phyloP scores from a whole-genome alignment of 1,140 invertebrate genomes.

The Drosophila baimaii region DNA sequence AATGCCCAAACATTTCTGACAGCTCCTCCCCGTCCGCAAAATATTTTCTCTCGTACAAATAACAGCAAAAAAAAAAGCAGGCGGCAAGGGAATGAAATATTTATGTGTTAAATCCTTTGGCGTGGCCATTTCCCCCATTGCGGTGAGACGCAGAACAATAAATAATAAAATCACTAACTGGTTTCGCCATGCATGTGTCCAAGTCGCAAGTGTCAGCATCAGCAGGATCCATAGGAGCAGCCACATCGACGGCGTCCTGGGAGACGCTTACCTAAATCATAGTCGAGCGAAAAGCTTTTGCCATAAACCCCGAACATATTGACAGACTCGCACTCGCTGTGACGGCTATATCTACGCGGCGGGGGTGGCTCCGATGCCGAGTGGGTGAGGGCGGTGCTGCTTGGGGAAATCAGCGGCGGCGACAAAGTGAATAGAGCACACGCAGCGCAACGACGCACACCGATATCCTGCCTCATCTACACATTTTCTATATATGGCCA shows the following conservation, averaged over 20 bases:
- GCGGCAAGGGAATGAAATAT: conserved; percentile 54
- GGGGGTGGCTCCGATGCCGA: neutral
- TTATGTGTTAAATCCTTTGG: conserved; percentile 76
- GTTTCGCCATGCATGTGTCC: conserved; percentile 37
- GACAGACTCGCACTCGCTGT: conserved; percentile 57
- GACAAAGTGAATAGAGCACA: conserved; percentile 55
- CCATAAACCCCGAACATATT: conserved; percentile 71
- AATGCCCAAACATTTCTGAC: conserved; percentile 74
- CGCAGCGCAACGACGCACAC: conserved; percentile 20
- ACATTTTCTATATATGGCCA: conserved; percentile 11
- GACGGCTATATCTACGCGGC: conserved; percentile 32
- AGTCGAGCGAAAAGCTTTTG: conserved; percentile 58
- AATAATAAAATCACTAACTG: conserved; percentile 78
- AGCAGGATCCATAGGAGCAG: conserved; percentile 37
- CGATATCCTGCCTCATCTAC: conserved; percentile 9
- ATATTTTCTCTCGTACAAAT: conserved; percentile 33
- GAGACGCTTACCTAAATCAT: conserved; percentile 76
- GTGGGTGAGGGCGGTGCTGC: conserved; percentile 22
- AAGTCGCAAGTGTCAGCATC: conserved; percentile 42
- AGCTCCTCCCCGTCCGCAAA: conserved; percentile 45
- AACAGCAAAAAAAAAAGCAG: conserved; percentile 12
- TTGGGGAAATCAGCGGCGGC: conserved; percentile 71
- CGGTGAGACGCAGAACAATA: conserved; percentile 61
- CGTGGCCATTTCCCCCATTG: conserved; percentile 15
- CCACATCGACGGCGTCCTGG: conserved; percentile 27